Base-by-base conservation (phyloP, 2,888 invertebrate species). In the Trichopria drosophilae region DNA sequence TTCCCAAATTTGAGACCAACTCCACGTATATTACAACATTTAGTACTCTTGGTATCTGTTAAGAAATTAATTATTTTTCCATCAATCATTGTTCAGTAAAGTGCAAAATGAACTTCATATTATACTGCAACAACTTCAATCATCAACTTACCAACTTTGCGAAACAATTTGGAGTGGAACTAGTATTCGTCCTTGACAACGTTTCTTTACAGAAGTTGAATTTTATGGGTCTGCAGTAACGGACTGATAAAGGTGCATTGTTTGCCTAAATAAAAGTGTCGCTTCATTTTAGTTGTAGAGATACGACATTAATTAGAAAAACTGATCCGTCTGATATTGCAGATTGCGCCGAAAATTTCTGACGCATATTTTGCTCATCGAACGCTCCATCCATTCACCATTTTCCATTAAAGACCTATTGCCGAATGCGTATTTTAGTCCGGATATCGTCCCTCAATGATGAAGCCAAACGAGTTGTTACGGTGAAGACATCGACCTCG, bases 31-130 rank as follows among this genome's bases (percentile, higher is more conserved):
- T 51, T 51, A 37, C 51, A 45, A 45, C 15, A 32, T 39, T 15
- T 37, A 18, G 28, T 28, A 22, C 44, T 31, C 45, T 23, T 26
- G 20, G 28, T 19, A 28, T 31, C 29, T 16, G 31, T 43, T 15
- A 50, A 23, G 15, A 37, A 23, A 29, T 50, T 44, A 13, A 35
- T 24, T 13, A 43, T 32, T 43, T 51, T 51, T 19, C 35, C 44
- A 39, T 44, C 50, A 22, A 50, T 50, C 44, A 37, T 50, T 19
- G 50, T 50, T 23, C 43, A n/a, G n/a, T n/a, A n/a, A n/a, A n/a
- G n/a, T n/a, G n/a, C n/a, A n/a, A n/a, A n/a, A n/a, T n/a, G n/a
- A n/a, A n/a, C n/a, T n/a, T n/a, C n/a, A n/a, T n/a, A n/a, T n/a
- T n/a, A n/a, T 19, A 19, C 10, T 15, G 7, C 18, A 12, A 37